phyloP scores from a whole-genome alignment of 2,888 invertebrate genomes.

The Pilophorus perplexus region DNA sequence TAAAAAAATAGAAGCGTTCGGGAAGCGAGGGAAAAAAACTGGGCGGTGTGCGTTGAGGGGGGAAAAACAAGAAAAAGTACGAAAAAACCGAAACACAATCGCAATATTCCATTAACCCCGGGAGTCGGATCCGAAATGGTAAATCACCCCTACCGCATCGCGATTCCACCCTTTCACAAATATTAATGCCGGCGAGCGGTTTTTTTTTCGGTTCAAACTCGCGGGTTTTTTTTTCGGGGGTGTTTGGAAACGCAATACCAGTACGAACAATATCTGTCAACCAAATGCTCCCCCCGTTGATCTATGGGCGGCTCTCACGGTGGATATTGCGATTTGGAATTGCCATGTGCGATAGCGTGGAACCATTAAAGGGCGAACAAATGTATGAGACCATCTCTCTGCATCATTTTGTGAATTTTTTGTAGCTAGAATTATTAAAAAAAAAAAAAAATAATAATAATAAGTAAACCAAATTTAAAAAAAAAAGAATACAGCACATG shows the following conservation, averaged over 20 bases:
- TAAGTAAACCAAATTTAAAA: too few relatives aligned
- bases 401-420: too few relatives aligned
- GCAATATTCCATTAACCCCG: constrained; percentile 2
- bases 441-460: too few relatives aligned
- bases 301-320: not conserved
- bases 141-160: not conserved
- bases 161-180: not conserved
- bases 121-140: not conserved
- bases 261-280: not conserved
- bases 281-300: not conserved
- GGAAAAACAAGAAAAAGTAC: not conserved
- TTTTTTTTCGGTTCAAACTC: too few relatives aligned
- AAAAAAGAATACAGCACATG: too few relatives aligned
- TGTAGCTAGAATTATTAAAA: too few relatives aligned
- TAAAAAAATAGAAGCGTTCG: too few relatives aligned
- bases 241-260: not conserved
- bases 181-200: not conserved
- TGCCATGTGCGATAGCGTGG: not conserved
- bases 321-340: not conserved
- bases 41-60: not conserved
- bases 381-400: too few relatives aligned
- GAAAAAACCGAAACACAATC: constrained; percentile 1
- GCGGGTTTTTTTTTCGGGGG: not conserved
- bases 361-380: too few relatives aligned
- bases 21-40: too few relatives aligned